Evolutionary conservation across 23 tunicate species (phyloP).

Genomic region (Corella eumyota): DNA sequence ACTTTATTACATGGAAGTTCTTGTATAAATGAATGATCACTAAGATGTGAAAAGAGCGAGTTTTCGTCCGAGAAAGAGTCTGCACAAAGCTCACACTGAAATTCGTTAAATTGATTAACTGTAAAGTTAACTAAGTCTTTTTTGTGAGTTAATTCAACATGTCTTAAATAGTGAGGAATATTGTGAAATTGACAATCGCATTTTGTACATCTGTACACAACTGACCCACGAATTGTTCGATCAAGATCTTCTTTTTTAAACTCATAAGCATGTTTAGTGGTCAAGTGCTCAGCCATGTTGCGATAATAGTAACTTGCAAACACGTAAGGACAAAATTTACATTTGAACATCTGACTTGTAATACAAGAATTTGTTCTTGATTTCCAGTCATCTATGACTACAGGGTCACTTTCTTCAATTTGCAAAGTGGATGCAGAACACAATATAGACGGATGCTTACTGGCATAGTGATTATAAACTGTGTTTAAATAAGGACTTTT

Average conservation of each 20-base stretch:
- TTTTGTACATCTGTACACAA: background rate
- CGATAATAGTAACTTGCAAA: too few relatives aligned
- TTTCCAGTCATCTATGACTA: too few relatives aligned
- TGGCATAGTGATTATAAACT: constrained; percentile 3
- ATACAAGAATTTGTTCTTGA: too few relatives aligned
- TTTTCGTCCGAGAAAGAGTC: background rate
- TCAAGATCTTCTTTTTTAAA: too few relatives aligned
- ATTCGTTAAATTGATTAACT: background rate
- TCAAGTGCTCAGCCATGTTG: too few relatives aligned
- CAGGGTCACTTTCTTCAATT: too few relatives aligned
- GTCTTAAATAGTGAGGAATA: background rate
- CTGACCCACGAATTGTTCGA: background rate
- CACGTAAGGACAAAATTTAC: constrained; percentile 17
- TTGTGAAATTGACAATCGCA: background rate
- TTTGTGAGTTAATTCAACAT: background rate
- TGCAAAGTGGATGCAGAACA: background rate
- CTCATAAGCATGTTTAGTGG: too few relatives aligned
- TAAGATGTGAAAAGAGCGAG: constrained; percentile 3
- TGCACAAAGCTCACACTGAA: background rate
- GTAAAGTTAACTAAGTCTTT: background rate
- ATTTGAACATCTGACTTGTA: too few relatives aligned
- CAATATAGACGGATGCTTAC: background rate
- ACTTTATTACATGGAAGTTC: too few relatives aligned
- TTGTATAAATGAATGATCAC: constrained; percentile 7
- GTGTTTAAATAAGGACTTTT: constrained; percentile 2